phyloP scores from a whole-genome alignment of 2,113 vertebrate genomes.

The Acanthochromis polyacanthus region DNA sequence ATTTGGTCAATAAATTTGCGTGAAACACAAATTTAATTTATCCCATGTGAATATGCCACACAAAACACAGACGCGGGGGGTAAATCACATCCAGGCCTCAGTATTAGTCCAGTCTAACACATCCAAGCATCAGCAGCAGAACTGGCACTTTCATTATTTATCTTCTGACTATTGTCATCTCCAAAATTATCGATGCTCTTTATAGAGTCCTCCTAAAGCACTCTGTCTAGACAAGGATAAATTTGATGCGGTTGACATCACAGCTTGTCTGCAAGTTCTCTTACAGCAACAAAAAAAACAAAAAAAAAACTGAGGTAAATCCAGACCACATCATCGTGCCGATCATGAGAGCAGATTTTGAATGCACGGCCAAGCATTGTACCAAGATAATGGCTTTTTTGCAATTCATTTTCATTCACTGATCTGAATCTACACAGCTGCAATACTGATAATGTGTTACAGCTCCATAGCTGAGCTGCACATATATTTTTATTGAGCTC shows the following conservation, averaged over 20 bases:
- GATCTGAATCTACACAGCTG: neutral
- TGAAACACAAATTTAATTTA: constrained; percentile 42
- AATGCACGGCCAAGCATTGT: neutral
- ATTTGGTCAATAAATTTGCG: constrained; percentile 59
- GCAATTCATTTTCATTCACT: neutral
- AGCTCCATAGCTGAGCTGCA: neutral
- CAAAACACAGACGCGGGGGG: constrained; percentile 1
- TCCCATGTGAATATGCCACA: constrained; percentile 15
- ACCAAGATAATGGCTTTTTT: neutral
- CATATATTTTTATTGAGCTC: neutral
- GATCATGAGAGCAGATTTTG: neutral
- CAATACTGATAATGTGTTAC: neutral
- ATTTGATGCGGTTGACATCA: neutral
- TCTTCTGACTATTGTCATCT: constrained; percentile 7
- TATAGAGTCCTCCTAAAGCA: neutral
- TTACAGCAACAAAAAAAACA: neutral
- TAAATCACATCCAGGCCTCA: constrained; percentile 9
- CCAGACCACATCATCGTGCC: neutral
- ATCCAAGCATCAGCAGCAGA: neutral
- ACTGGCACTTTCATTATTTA: neutral
- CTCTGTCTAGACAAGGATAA: neutral
- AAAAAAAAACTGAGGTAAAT: too few relatives aligned
- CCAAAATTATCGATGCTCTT: constrained; percentile 6
- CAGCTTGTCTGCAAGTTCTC: neutral
- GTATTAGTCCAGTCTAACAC: neutral